Conservation (phyloP, 1,140 invertebrate species). For the Diachasmimorpha longicaudata region DNA sequence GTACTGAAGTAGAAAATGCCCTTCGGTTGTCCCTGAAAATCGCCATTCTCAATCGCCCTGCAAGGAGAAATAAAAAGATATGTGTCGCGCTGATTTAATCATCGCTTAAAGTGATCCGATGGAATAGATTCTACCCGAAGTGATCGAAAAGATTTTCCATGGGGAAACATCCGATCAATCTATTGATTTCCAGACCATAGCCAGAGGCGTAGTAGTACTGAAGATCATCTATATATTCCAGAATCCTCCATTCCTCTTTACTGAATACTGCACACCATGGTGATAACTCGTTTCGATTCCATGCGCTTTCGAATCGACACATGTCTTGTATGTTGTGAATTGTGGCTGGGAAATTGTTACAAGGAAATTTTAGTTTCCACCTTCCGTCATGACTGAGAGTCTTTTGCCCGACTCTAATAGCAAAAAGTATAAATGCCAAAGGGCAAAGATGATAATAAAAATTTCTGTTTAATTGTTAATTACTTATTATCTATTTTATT, state of each 20-base stretch:
- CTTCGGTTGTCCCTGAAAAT: background rate
- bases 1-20: conserved; percentile 49
- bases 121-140: conserved; percentile 43
- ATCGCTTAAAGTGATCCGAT: too few species aligned
- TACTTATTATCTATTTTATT: too few species aligned
- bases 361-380: too few species aligned
- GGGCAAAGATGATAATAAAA: too few species aligned
- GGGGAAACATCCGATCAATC: conserved; percentile 56
- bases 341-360: conserved; percentile 9
- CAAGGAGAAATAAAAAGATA: too few species aligned
- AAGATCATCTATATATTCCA: conserved; percentile 59
- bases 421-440: too few species aligned
- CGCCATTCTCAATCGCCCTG: too few species aligned
- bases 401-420: too few species aligned
- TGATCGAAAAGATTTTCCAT: conserved; percentile 53
- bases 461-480: too few species aligned
- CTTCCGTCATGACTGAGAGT: too few species aligned
- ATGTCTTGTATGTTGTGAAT: conserved; percentile 45
- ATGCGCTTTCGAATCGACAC: conserved; percentile 58
- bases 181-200: conserved; percentile 51
- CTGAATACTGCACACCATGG: conserved; percentile 61
- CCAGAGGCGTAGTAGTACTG: conserved; percentile 57
- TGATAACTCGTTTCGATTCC: conserved; percentile 43
- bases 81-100: too few species aligned
- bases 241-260: conserved; percentile 45